phyloP scores from a whole-genome alignment of 2,888 invertebrate genomes.

The Drosophila aldrichi region DNA sequence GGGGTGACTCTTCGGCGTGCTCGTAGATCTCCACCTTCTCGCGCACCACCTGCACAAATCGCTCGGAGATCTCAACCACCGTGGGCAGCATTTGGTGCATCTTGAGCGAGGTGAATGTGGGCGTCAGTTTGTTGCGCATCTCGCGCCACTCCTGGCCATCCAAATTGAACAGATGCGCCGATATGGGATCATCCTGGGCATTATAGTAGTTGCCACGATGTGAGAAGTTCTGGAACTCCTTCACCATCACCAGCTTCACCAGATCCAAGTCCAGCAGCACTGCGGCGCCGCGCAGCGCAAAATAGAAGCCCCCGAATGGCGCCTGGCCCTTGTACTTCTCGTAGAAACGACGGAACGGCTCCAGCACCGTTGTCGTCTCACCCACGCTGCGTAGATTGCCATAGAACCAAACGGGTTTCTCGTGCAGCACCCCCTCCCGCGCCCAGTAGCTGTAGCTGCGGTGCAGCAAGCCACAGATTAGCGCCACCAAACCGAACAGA shows the following conservation, averaged over 20 bases:
- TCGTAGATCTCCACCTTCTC: conserved; percentile 36
- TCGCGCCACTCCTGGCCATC: conserved; percentile 86
- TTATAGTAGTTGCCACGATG: conserved; percentile 83
- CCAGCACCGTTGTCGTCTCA: conserved; percentile 56
- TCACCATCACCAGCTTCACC: conserved; percentile 82
- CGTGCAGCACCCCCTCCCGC: conserved; percentile 66
- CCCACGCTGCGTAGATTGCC: conserved; percentile 70
- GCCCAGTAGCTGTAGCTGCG: conserved; percentile 67
- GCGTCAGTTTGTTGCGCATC: conserved; percentile 85
- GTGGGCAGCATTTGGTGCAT: conserved; percentile 86
- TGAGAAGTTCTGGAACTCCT: conserved; percentile 84
- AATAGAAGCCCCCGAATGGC: conserved; percentile 76
- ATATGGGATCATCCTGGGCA: conserved; percentile 83
- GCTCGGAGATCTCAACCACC: conserved; percentile 80
- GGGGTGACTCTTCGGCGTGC: conserved; percentile 20
- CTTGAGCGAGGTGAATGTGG: conserved; percentile 86
- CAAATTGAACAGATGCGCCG: conserved; percentile 83
- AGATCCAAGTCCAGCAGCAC: conserved; percentile 81
- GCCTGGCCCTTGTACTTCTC: conserved; percentile 68
- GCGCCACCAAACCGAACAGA: conserved; percentile 15
- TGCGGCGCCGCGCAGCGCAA: conserved; percentile 66
- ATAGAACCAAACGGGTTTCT: conserved; percentile 64
- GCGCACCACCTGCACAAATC: conserved; percentile 69
- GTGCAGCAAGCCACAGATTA: conserved; percentile 35
- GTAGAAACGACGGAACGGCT: conserved; percentile 72